Evolutionary conservation across 2,113 vertebrate species (phyloP).

Genomic region (Daubentonia madagascariensis): DNA sequence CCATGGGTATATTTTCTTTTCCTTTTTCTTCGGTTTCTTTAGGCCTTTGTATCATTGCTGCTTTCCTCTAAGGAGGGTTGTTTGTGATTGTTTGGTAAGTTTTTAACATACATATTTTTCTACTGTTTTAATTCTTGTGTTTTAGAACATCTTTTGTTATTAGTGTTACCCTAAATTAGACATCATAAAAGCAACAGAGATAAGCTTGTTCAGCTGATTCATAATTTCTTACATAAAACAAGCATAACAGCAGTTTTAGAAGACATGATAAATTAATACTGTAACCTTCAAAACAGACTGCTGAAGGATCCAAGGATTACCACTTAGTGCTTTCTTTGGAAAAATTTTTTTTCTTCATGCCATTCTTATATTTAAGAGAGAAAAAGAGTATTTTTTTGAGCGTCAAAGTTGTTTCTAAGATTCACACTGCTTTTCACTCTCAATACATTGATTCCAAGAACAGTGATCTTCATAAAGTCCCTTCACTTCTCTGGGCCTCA

Average conservation of each 20-base stretch:
- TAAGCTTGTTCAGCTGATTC: slow-evolving; percentile 5
- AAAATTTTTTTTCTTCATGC: neutral
- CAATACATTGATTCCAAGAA: neutral
- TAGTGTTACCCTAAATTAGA: neutral
- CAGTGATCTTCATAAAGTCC: neutral
- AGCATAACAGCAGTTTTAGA: neutral
- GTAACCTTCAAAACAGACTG: slow-evolving; percentile 7
- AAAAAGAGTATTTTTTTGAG: neutral
- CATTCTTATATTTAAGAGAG: neutral
- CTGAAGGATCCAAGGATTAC: neutral
- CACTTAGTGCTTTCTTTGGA: neutral
- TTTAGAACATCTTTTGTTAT: neutral
- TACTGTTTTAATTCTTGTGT: neutral
- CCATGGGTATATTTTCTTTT: neutral
- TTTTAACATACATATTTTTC: neutral
- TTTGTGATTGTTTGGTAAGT: neutral
- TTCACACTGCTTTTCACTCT: neutral
- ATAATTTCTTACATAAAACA: slow-evolving; percentile 11
- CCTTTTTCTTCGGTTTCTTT: neutral
- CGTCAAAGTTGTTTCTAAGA: neutral
- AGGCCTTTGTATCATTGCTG: neutral
- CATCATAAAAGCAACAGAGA: neutral
- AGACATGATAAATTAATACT: slow-evolving; percentile 32
- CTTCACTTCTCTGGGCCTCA: neutral
- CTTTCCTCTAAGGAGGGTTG: neutral